Base-by-base conservation (phyloP, 2,888 invertebrate species). In the Eulithis prunata region DNA sequence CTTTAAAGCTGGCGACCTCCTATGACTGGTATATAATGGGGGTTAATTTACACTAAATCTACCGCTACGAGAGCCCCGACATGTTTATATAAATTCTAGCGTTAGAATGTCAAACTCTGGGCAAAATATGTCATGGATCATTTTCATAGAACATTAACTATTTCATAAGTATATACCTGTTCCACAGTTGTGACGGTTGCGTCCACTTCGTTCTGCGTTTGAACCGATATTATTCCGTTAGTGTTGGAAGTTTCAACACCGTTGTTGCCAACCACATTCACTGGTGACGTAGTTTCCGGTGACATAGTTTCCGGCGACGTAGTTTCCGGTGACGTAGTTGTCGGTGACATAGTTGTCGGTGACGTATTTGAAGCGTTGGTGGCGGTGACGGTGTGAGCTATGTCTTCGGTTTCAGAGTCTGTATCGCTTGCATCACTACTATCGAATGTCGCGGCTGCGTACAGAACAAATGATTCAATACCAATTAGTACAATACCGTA, bases 341-440 rank as follows among this genome's bases (percentile, higher is more conserved):
- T 52, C 8, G 68, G 60, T 21, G 59, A 11, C 5, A n/a, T 36
- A 11, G 5, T 28, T 3, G 58, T 52, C 8, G 68, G 60, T 21
- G 59, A 11, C 5, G 21, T 21, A 21, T 21, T 21, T 1, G 21
- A 21, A 2, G 32, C 32, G 4, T 14, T 28, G 53, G 61, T 45
- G 32, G 56, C 38, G 43, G 21, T 1, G 21, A 64, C 36, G 32
- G 64, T 38, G 61, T 66, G 13, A 32, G 38, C 63, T 41, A 60
- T 64, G 13, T 46, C 66, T 49, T 60, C 68, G 41, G 52, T 78
- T 8, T 86, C 87, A 0, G 83, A 83, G 62, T 89, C 91, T 1
- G 88, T 80, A 73, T 90, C 88, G 74, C 91, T 91, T 74, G 80
- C 81, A 75, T 91, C 90, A 66, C 88, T 86, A 78, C 90, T 87